Evolutionary conservation across 2,888 invertebrate genomes (phyloP), one percentile per base, ranked within the genome.

Genomic region (Uloborus plumipes): DNA sequence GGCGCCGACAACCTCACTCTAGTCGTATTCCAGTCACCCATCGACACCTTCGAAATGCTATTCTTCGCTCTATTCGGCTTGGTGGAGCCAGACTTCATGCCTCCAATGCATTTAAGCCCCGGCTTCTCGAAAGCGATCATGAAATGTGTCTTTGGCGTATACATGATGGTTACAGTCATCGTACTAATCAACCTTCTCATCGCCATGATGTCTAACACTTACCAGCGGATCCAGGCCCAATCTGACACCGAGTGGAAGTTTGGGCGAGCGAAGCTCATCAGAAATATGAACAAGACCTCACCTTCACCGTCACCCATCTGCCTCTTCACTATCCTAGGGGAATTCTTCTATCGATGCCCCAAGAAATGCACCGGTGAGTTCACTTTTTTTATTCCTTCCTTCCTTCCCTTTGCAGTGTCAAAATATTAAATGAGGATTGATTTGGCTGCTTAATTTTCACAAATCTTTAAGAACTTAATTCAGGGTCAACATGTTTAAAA

Each of bases 131-230:
- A 89, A 61, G 88, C 87, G 3, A 87, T 88, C 70, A 88, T 88
- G 86, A 88, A 88, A 71, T 91, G 95, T 89, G 94, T 97, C 88
- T 98, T 98, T 91, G 98, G 97, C 88, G 93, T 96, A 90, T 99
- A 98, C 93, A 94, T 98, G 93, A 93, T 98, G 93, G 96, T 99
- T 90, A 97, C 97, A 87, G 94, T 98, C 89, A 95, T 99, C 91
- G 98, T 99, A 89, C 93, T 99, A 89, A 96, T 98, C 91, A 98
- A 99, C 91, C 94, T 99, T 90, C 94, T 99, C 90, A 99, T 99
- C 93, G 99, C 99, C 92, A 98, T 99, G 98, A 98, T 99, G 98
- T 98, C 98, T 91, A 98, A 99, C 92, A 99, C 99, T 88, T 99
- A 99, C 91, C 98, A 99, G 91, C 93, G 98, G 89, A 98, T 98